Conservation (phyloP, 2,113 vertebrate species). For the Carlito syrichta region DNA sequence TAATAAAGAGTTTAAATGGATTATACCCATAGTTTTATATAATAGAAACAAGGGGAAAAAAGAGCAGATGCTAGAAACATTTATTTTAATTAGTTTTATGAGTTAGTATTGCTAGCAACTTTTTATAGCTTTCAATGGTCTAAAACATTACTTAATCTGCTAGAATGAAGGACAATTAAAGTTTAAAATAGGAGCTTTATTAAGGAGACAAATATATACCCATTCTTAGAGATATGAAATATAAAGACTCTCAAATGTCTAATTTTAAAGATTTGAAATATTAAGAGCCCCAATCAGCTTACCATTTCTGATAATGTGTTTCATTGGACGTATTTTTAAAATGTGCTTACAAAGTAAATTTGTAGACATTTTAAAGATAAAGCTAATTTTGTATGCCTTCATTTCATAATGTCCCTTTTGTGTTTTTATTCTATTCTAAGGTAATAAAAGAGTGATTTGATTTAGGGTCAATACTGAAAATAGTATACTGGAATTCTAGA, state of each 20-base stretch:
- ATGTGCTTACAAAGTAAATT: not conserved
- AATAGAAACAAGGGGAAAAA: not conserved
- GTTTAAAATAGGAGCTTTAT: not conserved
- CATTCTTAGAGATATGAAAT: not conserved
- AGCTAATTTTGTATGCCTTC: not conserved
- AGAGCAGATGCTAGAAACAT: not conserved
- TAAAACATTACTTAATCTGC: slow-evolving; percentile 9
- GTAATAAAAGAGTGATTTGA: not conserved
- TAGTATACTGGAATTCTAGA: not conserved
- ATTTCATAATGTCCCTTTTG: not conserved
- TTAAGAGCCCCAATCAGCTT: rapidly evolving
- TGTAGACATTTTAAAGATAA: not conserved
- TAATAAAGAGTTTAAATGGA: slow-evolving; percentile 58
- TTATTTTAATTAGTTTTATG: slow-evolving; percentile 46
- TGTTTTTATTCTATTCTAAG: not conserved
- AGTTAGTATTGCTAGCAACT: not conserved
- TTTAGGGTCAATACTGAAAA: not conserved
- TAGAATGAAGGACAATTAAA: not conserved
- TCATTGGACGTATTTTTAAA: not conserved
- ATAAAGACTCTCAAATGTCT: rapidly evolving
- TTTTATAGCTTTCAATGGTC: not conserved
- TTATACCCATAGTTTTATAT: slow-evolving; percentile 31
- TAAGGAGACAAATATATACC: not conserved
- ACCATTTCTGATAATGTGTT: not conserved
- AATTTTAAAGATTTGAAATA: not conserved